Conservation (phyloP, 1,140 invertebrate species). For the Drosophila kurseongensis region DNA sequence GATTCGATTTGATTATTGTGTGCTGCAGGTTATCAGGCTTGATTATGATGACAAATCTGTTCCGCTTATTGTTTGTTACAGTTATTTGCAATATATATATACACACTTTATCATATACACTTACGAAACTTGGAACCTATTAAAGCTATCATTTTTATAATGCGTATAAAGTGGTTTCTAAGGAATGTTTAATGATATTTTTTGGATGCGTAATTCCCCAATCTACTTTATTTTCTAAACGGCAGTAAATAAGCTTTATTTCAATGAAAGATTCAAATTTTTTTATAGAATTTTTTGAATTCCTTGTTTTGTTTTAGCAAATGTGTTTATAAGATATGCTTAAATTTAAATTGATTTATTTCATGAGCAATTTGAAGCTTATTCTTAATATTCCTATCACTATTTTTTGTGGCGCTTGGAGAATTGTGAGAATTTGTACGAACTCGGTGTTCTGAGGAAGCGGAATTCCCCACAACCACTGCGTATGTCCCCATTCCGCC, state of each 20-base stretch:
- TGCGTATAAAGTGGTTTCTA: neutral
- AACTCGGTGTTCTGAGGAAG: constrained; percentile 16
- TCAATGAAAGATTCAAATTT: too few species aligned
- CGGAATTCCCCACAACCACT: constrained; percentile 45
- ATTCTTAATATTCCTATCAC: neutral
- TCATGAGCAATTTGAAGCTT: neutral
- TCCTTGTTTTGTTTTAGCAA: too few species aligned
- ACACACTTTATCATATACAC: constrained; percentile 17
- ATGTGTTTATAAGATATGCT: neutral
- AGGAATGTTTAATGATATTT: constrained; percentile 5
- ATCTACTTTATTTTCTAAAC: too few species aligned
- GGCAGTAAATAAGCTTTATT: too few species aligned
- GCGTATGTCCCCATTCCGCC: constrained; percentile 38
- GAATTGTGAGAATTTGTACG: constrained; percentile 2
- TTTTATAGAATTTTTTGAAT: too few species aligned
- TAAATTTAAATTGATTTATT: neutral
- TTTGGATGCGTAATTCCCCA: neutral
- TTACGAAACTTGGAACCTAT: constrained; percentile 40
- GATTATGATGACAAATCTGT: constrained; percentile 33
- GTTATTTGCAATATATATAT: constrained; percentile 71
- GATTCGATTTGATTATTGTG: constrained; percentile 27
- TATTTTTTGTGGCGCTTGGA: constrained; percentile 14
- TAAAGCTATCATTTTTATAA: constrained; percentile 68
- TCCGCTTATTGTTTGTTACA: constrained; percentile 69
- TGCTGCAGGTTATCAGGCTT: constrained; percentile 46